Percentiles rank a stretch among this genome's conserved stretches.
These are phyloP conservation scores for Asobara japonica DNA, from an alignment of 1,140 invertebrate genomes.

Conservation along the genomic window DNA sequence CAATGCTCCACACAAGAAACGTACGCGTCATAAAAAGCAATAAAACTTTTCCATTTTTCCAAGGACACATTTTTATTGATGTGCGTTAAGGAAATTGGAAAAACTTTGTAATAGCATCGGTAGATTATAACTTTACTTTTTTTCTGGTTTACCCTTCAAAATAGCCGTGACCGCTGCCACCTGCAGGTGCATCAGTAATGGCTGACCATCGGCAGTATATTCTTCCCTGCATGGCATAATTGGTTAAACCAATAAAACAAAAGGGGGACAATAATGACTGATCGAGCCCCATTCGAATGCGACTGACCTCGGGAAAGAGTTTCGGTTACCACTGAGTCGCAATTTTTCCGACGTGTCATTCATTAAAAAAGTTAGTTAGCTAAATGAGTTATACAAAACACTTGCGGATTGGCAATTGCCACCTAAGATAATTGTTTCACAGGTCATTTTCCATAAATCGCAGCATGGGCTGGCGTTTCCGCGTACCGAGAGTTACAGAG, in stretches of 20 bases:
- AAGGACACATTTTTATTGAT: not conserved
- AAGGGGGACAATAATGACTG: not conserved
- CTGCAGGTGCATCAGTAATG: slow-evolving; percentile 18
- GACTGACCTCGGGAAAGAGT: not conserved
- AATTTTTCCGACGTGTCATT: too few relatives aligned
- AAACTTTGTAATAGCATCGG: not conserved
- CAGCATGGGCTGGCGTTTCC: too few relatives aligned
- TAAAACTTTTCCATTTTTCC: not conserved
- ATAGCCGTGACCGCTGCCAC: slow-evolving; percentile 19
- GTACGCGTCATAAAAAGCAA: not conserved
- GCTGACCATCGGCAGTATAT: not conserved
- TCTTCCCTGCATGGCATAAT: not conserved
- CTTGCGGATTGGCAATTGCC: too few relatives aligned
- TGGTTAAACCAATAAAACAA: not conserved
- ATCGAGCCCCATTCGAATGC: not conserved
- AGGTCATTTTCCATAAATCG: too few relatives aligned
- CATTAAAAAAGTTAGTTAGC: too few relatives aligned
- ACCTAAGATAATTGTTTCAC: too few relatives aligned
- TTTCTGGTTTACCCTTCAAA: not conserved
- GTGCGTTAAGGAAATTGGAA: not conserved
- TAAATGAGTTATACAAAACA: too few relatives aligned
- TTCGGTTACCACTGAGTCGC: not conserved
- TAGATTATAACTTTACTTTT: not conserved
- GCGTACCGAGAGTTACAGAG: too few relatives aligned
- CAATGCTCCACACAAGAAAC: not conserved